Conservation (phyloP, 2,113 vertebrate genomes). For the Callithrix jacchus region DNA sequence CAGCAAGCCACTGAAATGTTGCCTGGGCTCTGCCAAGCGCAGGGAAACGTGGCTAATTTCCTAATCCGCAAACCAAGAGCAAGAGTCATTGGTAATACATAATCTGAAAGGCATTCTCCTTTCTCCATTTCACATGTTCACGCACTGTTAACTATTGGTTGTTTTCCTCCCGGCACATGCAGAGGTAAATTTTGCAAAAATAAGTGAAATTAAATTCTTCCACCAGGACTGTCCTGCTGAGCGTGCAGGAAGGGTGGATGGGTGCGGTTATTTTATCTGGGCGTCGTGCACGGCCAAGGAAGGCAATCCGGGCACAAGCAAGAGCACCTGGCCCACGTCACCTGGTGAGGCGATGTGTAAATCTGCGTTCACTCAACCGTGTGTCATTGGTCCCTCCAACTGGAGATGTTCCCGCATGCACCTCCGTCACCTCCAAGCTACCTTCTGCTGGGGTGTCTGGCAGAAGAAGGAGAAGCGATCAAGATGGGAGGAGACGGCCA, state of each 20-base stretch:
- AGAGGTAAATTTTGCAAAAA: too few relatives aligned
- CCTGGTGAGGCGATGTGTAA: background rate
- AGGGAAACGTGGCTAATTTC: background rate
- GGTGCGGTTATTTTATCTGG: background rate
- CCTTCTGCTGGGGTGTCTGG: too few relatives aligned
- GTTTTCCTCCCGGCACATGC: too few relatives aligned
- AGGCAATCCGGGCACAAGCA: background rate
- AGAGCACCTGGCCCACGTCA: too few relatives aligned
- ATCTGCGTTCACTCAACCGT: background rate
- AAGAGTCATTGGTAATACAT: background rate
- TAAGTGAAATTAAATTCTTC: background rate
- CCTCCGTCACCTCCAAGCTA: rapidly evolving
- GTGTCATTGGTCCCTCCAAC: background rate
- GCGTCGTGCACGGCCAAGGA: rapidly evolving
- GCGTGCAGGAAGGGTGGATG: too few relatives aligned
- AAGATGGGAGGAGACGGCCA: background rate
- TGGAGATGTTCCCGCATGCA: rapidly evolving
- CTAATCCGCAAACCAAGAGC: background rate
- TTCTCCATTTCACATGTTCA: background rate
- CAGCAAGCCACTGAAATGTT: rapidly evolving
- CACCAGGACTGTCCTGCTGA: background rate
- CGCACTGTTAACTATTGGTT: background rate
- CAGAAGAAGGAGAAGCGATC: background rate
- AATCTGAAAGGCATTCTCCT: background rate
- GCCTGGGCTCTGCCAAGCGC: background rate